Base-by-base conservation (phyloP, 2,888 invertebrate species). In the Lathronympha strigana region DNA sequence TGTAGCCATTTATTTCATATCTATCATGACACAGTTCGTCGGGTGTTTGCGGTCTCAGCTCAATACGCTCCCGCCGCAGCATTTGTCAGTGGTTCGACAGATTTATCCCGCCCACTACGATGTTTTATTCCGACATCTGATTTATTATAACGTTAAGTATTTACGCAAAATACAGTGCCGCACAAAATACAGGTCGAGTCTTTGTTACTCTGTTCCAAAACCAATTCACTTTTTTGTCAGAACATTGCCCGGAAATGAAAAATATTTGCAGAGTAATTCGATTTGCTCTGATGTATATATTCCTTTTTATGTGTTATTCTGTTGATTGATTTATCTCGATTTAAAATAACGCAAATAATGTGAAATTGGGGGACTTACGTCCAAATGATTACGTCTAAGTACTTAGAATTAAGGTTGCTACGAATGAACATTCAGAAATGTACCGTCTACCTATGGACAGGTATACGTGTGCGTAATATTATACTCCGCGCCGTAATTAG, bases 81-180 rank as follows among this genome's bases (percentile, higher is more conserved):
- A 66, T 66, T 66, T 66, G 66, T 66, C 66, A 49, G 66, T 54
- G 66, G 66, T 61, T 66, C 66, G 66, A 66, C 66, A 60, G 66
- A 66, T 66, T 66, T 61, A 61, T 66, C 54, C 64, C 53, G 60
- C 61, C 60, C 60, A 66, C 47, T 38, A 40, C 45, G 47, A 66
- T 66, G 61, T 66, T 66, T 66, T 54, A 63, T 63, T 54, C 63
- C 31, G 63, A 63, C 63, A 54, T 49, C 53, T 63, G 58, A 63
- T 67, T 63, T 63, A 58, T 67, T 57, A 57, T 62, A 40, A 67
- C 55, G 50, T 43, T 63, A 54, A 66, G 61, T 54, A 66, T 49
- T 28, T 15, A 43, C 43, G 21, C 43, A 40, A 61, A 61, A 61
- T 40, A 38, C 31, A 17, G 40, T 40, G 13, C 57, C 17, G 23